Evolutionary conservation across 2,113 vertebrate genomes (phyloP).

Genomic region (Rhea pennata): DNA sequence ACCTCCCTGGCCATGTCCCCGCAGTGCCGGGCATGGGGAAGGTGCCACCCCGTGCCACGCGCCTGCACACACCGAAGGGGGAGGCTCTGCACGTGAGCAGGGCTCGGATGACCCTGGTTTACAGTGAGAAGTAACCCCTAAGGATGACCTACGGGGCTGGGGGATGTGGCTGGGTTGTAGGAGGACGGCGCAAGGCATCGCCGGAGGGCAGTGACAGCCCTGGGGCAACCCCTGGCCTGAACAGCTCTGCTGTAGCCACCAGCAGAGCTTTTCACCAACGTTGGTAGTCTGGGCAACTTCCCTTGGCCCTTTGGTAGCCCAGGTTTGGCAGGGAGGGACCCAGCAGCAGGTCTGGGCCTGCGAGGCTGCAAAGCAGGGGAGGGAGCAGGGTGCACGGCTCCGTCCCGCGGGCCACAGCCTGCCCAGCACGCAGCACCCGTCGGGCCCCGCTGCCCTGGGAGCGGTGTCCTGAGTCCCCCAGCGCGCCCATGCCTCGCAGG

Average conservation of each 20-base stretch:
- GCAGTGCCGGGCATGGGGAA: background rate
- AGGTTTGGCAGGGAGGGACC: background rate
- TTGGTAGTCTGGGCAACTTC: background rate
- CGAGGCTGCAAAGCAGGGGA: background rate
- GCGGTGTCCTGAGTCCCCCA: background rate
- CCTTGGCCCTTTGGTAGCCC: background rate
- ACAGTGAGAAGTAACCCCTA: too few species aligned
- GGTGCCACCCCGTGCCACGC: background rate
- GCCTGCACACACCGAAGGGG: fast-evolving
- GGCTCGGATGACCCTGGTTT: too few species aligned
- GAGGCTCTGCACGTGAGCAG: too few species aligned
- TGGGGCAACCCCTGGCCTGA: background rate
- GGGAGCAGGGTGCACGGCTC: fast-evolving
- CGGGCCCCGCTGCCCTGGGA: background rate
- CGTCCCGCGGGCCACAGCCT: background rate
- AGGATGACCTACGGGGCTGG: too few species aligned
- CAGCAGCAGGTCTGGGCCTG: background rate
- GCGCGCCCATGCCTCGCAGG: constrained; percentile 57
- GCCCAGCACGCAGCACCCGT: too few species aligned
- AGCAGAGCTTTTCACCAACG: background rate
- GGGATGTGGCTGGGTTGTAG: too few species aligned
- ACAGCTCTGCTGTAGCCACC: background rate
- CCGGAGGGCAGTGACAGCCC: too few species aligned
- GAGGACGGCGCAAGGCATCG: too few species aligned
- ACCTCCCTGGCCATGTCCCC: fast-evolving